These are phyloP conservation scores for Tineola bisselliella DNA, from an alignment of 2,888 invertebrate genomes.

Conservation along the genomic window DNA sequence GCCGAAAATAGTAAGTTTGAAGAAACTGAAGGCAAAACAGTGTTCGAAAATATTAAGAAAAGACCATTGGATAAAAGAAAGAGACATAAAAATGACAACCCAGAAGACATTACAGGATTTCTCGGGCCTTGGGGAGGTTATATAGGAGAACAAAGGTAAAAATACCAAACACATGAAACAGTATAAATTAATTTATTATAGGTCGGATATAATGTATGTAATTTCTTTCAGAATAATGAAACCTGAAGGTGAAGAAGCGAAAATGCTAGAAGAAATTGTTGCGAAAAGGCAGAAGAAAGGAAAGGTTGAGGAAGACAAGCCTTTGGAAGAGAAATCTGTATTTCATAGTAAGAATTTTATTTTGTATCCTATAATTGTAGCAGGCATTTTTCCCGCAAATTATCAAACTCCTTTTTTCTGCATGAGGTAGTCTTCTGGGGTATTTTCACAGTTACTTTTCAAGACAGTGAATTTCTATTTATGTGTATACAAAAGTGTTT, in stretches of 20 bases:
- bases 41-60: conserved; percentile 85
- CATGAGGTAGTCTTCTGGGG: too few relatives aligned
- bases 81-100: conserved; percentile 86
- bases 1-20: conserved; percentile 74
- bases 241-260: conserved; percentile 93
- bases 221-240: conserved; percentile 72
- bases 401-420: too few relatives aligned
- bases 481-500: too few relatives aligned
- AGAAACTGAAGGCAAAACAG: conserved; percentile 82
- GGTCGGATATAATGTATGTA: too few relatives aligned
- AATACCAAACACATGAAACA: neutral
- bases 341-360: conserved; percentile 78
- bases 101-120: conserved; percentile 93
- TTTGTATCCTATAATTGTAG: neutral
- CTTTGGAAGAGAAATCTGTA: conserved; percentile 93
- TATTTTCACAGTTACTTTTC: too few relatives aligned
- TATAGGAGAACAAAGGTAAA: conserved; percentile 80
- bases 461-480: too few relatives aligned
- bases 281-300: conserved; percentile 91
- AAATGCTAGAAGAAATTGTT: conserved; percentile 92
- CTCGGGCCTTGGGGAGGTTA: conserved; percentile 98
- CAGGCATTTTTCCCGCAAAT: too few relatives aligned
- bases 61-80: conserved; percentile 83
- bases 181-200: too few relatives aligned
- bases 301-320: conserved; percentile 90